These are phyloP conservation scores for Mormyrus lacerda DNA, from an alignment of 2,113 vertebrate genomes.

Conservation along the genomic window DNA sequence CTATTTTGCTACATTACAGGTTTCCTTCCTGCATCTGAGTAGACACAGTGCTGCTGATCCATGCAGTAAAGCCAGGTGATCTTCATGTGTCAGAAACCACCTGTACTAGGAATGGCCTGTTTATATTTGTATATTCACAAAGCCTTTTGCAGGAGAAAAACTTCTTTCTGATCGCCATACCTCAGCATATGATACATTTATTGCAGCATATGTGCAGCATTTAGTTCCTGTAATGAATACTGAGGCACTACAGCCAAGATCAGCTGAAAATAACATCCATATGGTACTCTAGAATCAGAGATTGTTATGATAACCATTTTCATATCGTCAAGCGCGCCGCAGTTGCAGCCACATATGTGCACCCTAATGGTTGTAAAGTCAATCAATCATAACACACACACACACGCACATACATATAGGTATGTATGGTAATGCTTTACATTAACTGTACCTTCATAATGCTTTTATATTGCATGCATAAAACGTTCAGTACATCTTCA, in stretches of 20 bases:
- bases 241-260: neutral
- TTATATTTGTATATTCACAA: neutral
- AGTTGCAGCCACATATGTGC: no score
- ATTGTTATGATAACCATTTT: neutral
- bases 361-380: no score
- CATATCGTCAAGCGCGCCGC: no score
- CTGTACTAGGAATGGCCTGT: neutral
- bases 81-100: neutral
- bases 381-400: no score
- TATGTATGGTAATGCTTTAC: no score
- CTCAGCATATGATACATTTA: neutral
- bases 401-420: no score
- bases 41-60: neutral
- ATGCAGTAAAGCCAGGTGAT: neutral
- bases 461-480: no score
- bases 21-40: neutral
- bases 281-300: neutral
- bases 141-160: neutral
- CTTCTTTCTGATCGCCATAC: neutral
- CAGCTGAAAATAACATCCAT: neutral
- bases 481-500: no score
- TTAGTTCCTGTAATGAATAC: neutral
- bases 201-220: neutral
- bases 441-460: no score
- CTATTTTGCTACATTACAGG: neutral